Evolutionary conservation across 2,113 vertebrate genomes (phyloP).

Genomic region (Sorex fumeus): DNA sequence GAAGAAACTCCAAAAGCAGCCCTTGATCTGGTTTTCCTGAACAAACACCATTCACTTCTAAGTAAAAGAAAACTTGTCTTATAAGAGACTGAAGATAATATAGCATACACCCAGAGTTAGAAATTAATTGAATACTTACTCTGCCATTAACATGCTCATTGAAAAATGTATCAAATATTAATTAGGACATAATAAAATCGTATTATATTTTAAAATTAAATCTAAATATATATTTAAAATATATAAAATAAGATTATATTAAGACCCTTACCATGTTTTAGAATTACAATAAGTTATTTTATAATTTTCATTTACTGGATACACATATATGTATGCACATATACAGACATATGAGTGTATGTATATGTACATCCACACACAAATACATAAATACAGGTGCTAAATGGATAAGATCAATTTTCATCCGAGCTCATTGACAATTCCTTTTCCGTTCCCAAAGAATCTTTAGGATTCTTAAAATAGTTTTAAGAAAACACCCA

Average conservation of each 20-base stretch:
- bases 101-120: constrained; percentile 24
- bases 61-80: neutral
- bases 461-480: no score
- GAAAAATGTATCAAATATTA: constrained; percentile 17
- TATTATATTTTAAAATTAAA: neutral
- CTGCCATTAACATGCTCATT: neutral
- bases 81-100: constrained; percentile 9
- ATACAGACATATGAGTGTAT: rapidly evolving
- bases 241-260: neutral
- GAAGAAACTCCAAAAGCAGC: no score
- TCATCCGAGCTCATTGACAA: neutral
- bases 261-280: neutral
- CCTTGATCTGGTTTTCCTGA: no score
- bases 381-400: neutral
- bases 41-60: neutral
- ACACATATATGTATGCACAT: neutral
- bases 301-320: neutral
- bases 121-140: constrained; percentile 27
- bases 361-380: neutral
- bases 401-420: neutral
- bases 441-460: neutral
- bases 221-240: neutral
- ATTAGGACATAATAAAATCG: neutral
- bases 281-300: neutral
- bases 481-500: neutral